A percentile compares a stretch with the other conserved stretches of the same genome.
Conservation (phyloP, 2,888 invertebrate species). For the Leptopilina drosophilae region DNA sequence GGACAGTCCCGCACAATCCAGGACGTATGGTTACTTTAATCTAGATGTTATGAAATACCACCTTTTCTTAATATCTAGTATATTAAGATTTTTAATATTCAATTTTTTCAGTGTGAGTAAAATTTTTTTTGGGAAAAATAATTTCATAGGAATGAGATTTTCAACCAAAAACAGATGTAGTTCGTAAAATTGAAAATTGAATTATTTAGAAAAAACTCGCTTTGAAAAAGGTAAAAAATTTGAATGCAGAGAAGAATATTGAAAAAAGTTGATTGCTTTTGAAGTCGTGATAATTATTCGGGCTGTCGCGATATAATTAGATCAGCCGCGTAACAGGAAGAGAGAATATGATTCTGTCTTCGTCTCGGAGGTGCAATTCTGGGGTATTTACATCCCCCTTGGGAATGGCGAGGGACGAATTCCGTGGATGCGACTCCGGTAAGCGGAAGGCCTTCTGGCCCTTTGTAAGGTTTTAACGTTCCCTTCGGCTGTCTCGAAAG, state of each 20-base stretch:
- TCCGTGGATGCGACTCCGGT: constrained; percentile 53
- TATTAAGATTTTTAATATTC: no score
- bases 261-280: constrained; percentile 31
- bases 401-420: constrained; percentile 60
- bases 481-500: constrained; percentile 72
- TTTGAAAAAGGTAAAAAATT: no score
- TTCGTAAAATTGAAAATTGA: no score
- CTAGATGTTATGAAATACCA: no score
- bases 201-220: no score
- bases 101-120: no score
- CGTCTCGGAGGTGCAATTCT: constrained; percentile 75
- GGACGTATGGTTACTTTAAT: no score
- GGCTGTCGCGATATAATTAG: constrained; percentile 71
- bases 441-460: constrained; percentile 32
- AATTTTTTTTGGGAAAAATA: no score
- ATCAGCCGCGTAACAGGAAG: constrained; percentile 74
- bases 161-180: no score
- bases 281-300: constrained; percentile 62
- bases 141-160: no score
- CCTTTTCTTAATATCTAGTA: no score
- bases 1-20: no score
- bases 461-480: constrained; percentile 62
- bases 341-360: constrained; percentile 61
- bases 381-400: constrained; percentile 75
- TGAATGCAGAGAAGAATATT: background rate